Conservation (phyloP, 2,797 vertebrate genomes). For the Prionace glauca region DNA sequence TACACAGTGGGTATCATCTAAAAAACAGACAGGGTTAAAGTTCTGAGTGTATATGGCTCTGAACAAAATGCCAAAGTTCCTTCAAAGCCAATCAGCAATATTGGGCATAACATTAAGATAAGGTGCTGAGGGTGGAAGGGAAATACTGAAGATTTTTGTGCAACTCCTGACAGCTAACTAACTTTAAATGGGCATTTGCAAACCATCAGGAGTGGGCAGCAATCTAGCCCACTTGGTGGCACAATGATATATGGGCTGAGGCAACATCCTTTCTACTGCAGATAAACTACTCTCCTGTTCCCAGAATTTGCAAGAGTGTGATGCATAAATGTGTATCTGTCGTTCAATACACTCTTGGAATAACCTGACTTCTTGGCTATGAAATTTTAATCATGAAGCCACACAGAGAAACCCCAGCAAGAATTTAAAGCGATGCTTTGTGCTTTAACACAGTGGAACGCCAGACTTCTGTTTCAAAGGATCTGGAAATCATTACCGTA, state of each 20-base stretch:
- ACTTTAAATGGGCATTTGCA: background rate
- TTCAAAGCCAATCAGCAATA: background rate
- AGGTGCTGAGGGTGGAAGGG: background rate
- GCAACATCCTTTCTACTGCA: background rate
- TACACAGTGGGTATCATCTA: background rate
- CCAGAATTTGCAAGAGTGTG: background rate
- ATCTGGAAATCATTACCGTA: slow-evolving; percentile 58
- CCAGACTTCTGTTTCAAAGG: slow-evolving; percentile 38
- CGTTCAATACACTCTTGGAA: background rate
- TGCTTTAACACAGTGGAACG: slow-evolving; percentile 32
- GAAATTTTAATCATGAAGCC: background rate
- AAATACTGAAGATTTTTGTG: background rate
- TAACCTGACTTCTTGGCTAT: background rate
- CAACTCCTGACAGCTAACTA: background rate
- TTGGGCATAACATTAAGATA: background rate
- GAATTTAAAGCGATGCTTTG: slow-evolving; percentile 38
- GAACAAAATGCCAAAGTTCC: background rate
- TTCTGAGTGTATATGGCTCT: background rate
- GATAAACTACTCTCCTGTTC: background rate
- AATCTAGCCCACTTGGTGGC: background rate
- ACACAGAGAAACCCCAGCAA: background rate
- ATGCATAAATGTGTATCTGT: background rate
- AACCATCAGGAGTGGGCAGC: background rate
- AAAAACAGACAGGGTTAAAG: background rate
- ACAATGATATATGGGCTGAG: background rate